Evolutionary conservation across 2,113 vertebrate genomes (phyloP).

Genomic region (Semicossyphus pulcher): DNA sequence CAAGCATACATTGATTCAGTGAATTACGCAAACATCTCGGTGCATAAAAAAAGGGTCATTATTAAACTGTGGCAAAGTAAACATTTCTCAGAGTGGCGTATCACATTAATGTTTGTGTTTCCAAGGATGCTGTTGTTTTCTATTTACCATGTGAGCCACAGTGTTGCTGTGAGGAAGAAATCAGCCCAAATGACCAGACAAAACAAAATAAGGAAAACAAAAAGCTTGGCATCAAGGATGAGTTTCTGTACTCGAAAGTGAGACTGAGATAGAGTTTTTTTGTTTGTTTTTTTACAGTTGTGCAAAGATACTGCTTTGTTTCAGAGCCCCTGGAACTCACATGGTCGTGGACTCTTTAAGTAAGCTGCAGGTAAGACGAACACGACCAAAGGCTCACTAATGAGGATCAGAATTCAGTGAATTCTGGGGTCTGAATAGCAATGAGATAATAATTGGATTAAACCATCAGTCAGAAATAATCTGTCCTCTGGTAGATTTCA

Average conservation of each 20-base stretch:
- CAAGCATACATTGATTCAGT: constrained; percentile 65
- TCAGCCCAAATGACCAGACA: constrained; percentile 41
- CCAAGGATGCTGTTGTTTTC: constrained; percentile 37
- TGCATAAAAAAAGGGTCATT: constrained; percentile 51
- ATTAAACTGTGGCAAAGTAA: constrained; percentile 57
- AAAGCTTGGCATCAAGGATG: constrained; percentile 17
- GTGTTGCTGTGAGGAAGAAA: constrained; percentile 29
- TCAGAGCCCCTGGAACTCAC: neutral
- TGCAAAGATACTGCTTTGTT: neutral
- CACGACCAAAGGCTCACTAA: neutral
- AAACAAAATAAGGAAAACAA: constrained; percentile 20
- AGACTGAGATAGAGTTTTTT: no score
- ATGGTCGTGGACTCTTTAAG: neutral
- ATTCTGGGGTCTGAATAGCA: neutral
- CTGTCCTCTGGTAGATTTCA: neutral
- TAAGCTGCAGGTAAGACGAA: neutral
- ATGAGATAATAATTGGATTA: neutral
- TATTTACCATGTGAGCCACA: constrained; percentile 27
- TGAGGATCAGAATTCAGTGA: neutral
- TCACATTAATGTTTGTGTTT: constrained; percentile 54
- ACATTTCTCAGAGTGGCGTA: constrained; percentile 53
- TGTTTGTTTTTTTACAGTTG: neutral
- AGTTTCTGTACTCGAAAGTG: no score
- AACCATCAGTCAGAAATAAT: constrained; percentile 1
- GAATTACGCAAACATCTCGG: constrained; percentile 63